Base-by-base conservation (phyloP, 2,113 vertebrate genomes). In the Condylura cristata region DNA sequence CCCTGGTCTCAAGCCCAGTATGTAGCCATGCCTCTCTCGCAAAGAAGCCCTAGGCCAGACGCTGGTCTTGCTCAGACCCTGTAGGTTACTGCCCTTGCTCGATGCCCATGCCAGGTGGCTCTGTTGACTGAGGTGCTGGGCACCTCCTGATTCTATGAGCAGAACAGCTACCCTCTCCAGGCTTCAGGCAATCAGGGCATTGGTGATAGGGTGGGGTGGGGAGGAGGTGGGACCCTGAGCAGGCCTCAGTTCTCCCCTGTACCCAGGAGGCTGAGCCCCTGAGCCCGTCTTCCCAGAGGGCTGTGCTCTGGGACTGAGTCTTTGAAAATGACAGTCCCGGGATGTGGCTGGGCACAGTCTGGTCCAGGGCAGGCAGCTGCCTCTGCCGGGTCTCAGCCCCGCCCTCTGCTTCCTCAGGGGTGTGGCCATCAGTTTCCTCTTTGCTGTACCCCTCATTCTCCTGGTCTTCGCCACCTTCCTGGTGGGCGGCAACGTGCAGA, bases 401-500 rank as follows among this genome's bases (percentile, higher is more conserved):
- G 76, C 74, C 75, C 48, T 95, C 65, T 65, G 8, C 71, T 92
- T 5, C 78, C 61, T 63, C 97, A 99, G 99, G 0, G 98, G 98
- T 0, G 96, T 98, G 51, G 97, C 94, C 65, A 81, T 99, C 96
- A 98, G 98, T 85, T 98, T 98, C 97, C 85, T 98, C 56, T 98
- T 98, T n/a, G 98, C 98, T 20, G 98, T 96, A 91, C 98, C 99
- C 34, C 98, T 99, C 93, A 96, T 98, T 92, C 98, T 99, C 89
- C 91, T 99, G 34, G 98, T 99, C 58, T 98, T 98, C 0, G 83
- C 97, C 96, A 98, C 98, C 17, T 98, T 99, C 89, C 89, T 99
- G 74, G 95, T 99, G 24, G 99, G 98, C 6, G 99, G 98, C 75
- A 99, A 99, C 1, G 90, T 98, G 84, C 98, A 98, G 96, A 99